These are phyloP conservation scores for Mormyrops boulengeri DNA, from an alignment of 2,797 vertebrate species.

Conservation along the genomic window DNA sequence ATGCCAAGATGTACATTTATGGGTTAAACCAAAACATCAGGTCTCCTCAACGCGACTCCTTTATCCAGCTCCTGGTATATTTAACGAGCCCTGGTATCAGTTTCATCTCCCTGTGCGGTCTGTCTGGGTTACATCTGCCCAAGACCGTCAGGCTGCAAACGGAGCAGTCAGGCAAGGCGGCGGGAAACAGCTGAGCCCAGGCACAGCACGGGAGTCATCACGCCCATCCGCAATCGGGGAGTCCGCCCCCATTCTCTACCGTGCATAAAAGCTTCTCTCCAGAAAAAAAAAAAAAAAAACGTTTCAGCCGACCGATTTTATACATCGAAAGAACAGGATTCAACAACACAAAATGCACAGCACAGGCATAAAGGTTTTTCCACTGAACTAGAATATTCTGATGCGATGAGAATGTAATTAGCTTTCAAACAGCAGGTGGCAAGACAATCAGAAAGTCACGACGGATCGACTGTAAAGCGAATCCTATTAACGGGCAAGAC, in stretches of 20 bases:
- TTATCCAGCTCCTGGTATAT: neutral
- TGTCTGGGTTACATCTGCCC: neutral
- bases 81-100: neutral
- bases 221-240: neutral
- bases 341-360: neutral
- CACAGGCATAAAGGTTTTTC: neutral
- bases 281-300: neutral
- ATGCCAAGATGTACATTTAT: neutral
- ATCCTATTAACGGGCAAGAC: neutral
- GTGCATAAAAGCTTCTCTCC: neutral
- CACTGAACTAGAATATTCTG: neutral
- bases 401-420: constrained; percentile 16
- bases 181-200: neutral
- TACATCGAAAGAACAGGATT: neutral
- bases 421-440: neutral
- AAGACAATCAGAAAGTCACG: neutral
- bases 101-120: neutral
- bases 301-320: neutral
- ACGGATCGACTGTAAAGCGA: neutral
- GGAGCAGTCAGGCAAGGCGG: neutral
- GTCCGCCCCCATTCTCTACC: neutral
- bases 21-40: neutral
- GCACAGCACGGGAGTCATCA: neutral
- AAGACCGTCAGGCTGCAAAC: neutral
- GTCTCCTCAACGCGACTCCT: neutral